Evolutionary conservation across 2,888 invertebrate species (phyloP).

Genomic region (Entomobrya multifasciata): DNA sequence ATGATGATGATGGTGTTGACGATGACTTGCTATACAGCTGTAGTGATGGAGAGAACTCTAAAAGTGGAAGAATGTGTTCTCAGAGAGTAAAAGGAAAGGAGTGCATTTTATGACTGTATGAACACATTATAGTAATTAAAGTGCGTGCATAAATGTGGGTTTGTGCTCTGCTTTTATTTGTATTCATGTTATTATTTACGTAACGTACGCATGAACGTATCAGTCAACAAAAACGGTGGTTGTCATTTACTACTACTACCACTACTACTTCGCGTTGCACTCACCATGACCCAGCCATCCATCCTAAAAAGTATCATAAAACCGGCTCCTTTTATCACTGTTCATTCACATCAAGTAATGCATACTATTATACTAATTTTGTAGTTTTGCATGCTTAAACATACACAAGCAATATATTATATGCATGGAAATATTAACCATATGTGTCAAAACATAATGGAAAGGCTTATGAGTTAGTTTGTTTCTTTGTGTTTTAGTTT

Average conservation of each 20-base stretch:
- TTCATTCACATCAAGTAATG: slow-evolving; percentile 1
- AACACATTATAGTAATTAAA: slow-evolving; percentile 32
- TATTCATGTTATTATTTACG: not conserved
- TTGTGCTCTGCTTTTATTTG: not conserved
- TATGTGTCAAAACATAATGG: not conserved
- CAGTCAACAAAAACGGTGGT: not conserved
- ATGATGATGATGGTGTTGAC: not conserved
- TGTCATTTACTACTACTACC: slow-evolving; percentile 1
- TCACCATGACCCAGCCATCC: slow-evolving; percentile 32
- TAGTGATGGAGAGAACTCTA: too few species aligned
- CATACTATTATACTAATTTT: not conserved
- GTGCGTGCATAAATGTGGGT: not conserved
- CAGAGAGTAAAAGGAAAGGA: not conserved
- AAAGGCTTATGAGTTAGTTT: not conserved
- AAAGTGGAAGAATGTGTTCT: too few species aligned
- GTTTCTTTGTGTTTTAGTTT: not conserved
- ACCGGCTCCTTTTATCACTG: slow-evolving; percentile 8
- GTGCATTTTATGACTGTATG: slow-evolving; percentile 15
- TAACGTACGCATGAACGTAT: not conserved
- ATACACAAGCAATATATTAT: not conserved
- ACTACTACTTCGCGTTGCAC: too few species aligned
- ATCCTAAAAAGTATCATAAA: not conserved
- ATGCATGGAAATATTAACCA: slow-evolving; percentile 1
- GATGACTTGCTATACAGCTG: too few species aligned
- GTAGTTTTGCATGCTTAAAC: not conserved